Evolutionary conservation across 2,888 invertebrate species (phyloP).

Genomic region (Ophion ventricosus): DNA sequence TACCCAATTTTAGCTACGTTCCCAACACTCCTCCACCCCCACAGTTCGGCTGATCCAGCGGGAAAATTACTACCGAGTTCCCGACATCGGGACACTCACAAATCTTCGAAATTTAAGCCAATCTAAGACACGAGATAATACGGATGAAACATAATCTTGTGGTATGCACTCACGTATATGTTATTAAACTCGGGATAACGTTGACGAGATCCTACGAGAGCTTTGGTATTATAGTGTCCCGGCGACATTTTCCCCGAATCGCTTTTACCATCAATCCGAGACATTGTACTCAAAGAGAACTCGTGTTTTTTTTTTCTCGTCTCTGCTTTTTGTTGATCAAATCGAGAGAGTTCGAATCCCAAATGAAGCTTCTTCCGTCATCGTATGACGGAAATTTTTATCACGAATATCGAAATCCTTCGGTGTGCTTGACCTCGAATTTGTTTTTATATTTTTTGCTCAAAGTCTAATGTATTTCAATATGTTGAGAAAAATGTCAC

Average conservation of each 20-base stretch:
- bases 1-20: conserved; percentile 27
- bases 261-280: conserved; percentile 4
- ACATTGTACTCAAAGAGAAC: conserved; percentile 9
- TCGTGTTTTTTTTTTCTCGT: background rate
- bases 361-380: too few species aligned
- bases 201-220: conserved; percentile 33
- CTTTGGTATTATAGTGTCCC: conserved; percentile 28
- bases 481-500: conserved; percentile 28
- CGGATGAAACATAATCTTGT: conserved; percentile 12
- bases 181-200: conserved; percentile 19
- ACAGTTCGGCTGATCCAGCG: conserved; percentile 32
- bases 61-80: conserved; percentile 52
- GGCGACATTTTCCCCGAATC: conserved; percentile 15
- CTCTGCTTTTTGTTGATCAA: background rate
- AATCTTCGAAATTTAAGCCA: conserved; percentile 50
- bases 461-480: conserved; percentile 17
- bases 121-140: conserved; percentile 27
- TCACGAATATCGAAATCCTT: conserved; percentile 1
- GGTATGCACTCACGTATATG: conserved; percentile 34
- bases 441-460: background rate
- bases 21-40: conserved; percentile 18
- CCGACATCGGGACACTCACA: conserved; percentile 1
- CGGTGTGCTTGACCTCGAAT: conserved; percentile 17
- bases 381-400: background rate
- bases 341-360: conserved; percentile 2